These are phyloP conservation scores for Pelosia muscerda DNA, from an alignment of 2,888 invertebrate species.

Conservation along the genomic window DNA sequence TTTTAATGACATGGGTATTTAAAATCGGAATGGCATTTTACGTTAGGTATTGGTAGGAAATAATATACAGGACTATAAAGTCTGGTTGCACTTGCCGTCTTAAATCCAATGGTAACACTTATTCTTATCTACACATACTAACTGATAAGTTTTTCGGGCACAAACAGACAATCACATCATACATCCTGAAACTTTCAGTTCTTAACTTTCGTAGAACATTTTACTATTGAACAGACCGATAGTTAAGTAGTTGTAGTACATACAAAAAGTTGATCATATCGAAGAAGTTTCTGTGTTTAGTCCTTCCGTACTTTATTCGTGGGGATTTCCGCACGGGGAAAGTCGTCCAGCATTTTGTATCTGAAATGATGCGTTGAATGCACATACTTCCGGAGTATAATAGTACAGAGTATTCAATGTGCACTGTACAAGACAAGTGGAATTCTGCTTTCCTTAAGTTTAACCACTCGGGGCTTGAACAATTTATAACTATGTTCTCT, in stretches of 20 bases:
- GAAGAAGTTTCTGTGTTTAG: background rate
- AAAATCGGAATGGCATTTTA: too few species aligned
- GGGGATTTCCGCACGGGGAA: too few species aligned
- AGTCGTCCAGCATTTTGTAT: background rate
- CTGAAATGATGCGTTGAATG: background rate
- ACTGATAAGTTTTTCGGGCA: too few species aligned
- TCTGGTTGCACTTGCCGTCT: too few species aligned
- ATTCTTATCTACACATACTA: too few species aligned
- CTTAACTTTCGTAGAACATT: too few species aligned
- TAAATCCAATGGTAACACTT: too few species aligned
- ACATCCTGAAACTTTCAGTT: background rate
- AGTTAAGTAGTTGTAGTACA: background rate
- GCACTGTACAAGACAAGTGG: constrained; percentile 16
- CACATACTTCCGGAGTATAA: background rate
- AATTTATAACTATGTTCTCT: constrained; percentile 56
- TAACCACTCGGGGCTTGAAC: constrained; percentile 44
- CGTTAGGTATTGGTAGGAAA: too few species aligned
- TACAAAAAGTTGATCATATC: background rate
- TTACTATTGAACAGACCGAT: background rate
- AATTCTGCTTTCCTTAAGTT: constrained; percentile 14
- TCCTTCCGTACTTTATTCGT: too few species aligned
- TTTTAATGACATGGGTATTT: too few species aligned
- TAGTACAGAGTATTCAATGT: background rate
- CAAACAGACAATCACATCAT: background rate
- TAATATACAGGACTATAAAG: too few species aligned